Evolutionary conservation across 2,113 vertebrate species (phyloP).

Genomic region (Cebus imitator): DNA sequence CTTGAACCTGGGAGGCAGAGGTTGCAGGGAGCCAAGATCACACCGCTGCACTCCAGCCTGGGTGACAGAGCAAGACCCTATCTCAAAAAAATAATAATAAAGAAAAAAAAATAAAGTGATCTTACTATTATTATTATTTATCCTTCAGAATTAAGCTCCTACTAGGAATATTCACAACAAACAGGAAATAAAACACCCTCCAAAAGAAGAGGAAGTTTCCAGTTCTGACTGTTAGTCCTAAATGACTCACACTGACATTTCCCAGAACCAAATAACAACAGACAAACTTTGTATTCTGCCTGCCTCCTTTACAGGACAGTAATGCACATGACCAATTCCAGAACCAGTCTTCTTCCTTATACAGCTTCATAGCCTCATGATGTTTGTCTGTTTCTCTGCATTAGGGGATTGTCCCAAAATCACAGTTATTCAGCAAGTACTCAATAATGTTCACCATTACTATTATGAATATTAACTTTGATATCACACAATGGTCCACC

Average conservation of each 20-base stretch:
- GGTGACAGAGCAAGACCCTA: background rate
- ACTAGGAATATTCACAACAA: background rate
- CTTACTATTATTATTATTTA: background rate
- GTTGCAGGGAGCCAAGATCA: background rate
- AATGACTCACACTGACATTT: background rate
- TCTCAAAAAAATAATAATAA: background rate
- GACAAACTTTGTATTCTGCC: background rate
- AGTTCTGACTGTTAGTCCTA: background rate
- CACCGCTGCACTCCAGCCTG: background rate
- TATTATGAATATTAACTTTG: too few species aligned
- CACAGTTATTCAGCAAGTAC: background rate
- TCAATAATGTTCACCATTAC: too few species aligned
- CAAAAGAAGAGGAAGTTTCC: background rate
- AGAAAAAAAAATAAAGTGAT: background rate
- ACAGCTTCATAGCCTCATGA: background rate
- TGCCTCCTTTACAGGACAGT: background rate
- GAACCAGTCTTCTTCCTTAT: background rate
- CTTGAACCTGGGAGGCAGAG: background rate
- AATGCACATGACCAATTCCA: background rate
- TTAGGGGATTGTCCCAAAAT: background rate
- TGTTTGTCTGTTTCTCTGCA: background rate
- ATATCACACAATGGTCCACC: too few species aligned
- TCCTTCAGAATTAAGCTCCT: background rate
- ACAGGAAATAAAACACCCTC: background rate
- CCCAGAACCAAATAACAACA: background rate